These are phyloP conservation scores for Caenorhabditis elegans DNA, from an alignment of 1,140 invertebrate species.

Conservation along the genomic window WBcel235 BX284602.5:7602001-7602500, in stretches of 20 bases:
- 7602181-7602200: neutral
- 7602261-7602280: conserved; percentile 21
- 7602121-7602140: neutral
- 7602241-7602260: too few relatives aligned
- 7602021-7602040: neutral
- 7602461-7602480: neutral
- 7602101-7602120: neutral
- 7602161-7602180: neutral
- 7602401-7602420: neutral
- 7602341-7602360: conserved; percentile 24
- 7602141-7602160: neutral
- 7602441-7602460: conserved; percentile 1
- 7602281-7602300: neutral
- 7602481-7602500: neutral
- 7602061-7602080: neutral
- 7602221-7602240: too few relatives aligned
- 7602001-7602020: neutral
- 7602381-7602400: neutral
- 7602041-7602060: neutral
- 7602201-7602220: neutral
- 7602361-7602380: conserved; percentile 24
- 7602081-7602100: neutral
- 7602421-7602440: conserved; percentile 1
- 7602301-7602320: neutral
- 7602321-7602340: neutral